Conservation (phyloP, 2,888 invertebrate genomes). For the Tholera decimalis region DNA sequence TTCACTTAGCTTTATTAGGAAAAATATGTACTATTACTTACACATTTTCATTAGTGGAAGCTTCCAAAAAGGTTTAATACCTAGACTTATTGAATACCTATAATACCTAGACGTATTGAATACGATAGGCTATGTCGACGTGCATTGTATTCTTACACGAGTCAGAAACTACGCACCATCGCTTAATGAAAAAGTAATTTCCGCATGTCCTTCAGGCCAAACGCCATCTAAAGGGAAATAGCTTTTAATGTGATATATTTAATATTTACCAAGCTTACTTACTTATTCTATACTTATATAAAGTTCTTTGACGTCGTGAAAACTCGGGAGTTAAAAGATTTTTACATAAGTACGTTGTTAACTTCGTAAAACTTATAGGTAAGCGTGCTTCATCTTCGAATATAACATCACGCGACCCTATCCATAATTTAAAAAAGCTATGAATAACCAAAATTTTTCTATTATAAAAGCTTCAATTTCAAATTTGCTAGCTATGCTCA, state of each 20-base stretch:
- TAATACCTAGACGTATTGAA: too few relatives aligned
- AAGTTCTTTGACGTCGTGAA: not conserved
- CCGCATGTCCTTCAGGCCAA: slow-evolving; percentile 28
- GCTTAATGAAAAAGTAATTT: slow-evolving; percentile 38
- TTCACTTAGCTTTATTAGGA: slow-evolving; percentile 33
- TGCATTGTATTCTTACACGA: slow-evolving; percentile 16
- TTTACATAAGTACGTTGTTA: not conserved
- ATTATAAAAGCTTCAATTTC: not conserved
- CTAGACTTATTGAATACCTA: slow-evolving; percentile 24
- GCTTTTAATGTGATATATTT: slow-evolving; percentile 10
- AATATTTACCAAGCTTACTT: not conserved
- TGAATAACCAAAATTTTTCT: not conserved
- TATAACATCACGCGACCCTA: too few relatives aligned
- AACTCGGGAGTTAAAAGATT: not conserved
- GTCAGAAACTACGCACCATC: slow-evolving; percentile 14
- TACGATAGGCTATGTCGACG: not conserved
- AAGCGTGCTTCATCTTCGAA: too few relatives aligned
- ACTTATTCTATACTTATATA: not conserved
- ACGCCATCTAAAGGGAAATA: not conserved
- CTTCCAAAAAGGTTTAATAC: slow-evolving; percentile 13
- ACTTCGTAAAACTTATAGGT: not conserved
- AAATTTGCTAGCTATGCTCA: not conserved
- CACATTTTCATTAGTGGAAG: slow-evolving; percentile 15
- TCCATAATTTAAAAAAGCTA: too few relatives aligned
- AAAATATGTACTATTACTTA: slow-evolving; percentile 26